These are phyloP conservation scores for Oostethus manadensis DNA, from an alignment of 2,113 vertebrate genomes.

Conservation along the genomic window DNA sequence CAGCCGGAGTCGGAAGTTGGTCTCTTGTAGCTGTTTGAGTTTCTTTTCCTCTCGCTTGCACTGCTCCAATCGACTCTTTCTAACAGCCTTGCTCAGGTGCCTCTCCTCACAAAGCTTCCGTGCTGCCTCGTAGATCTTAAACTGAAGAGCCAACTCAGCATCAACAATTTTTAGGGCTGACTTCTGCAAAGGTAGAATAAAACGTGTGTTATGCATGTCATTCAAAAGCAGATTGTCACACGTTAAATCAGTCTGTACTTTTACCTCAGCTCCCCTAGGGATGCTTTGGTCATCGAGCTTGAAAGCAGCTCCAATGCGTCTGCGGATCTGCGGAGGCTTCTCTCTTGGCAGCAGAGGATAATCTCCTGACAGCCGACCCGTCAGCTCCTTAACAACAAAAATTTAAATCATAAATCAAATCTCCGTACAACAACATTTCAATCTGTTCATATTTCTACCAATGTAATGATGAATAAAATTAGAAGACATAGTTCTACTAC, in stretches of 20 bases:
- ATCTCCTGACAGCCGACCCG: slow-evolving; percentile 77
- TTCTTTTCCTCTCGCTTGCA: slow-evolving; percentile 79
- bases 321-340: slow-evolving; percentile 78
- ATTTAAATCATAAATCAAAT: slow-evolving; percentile 19
- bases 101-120: slow-evolving; percentile 76
- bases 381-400: slow-evolving; percentile 77
- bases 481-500: slow-evolving; percentile 3
- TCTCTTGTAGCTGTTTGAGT: slow-evolving; percentile 76
- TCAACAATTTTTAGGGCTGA: slow-evolving; percentile 75
- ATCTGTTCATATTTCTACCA: slow-evolving; percentile 1
- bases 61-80: slow-evolving; percentile 73
- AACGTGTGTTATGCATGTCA: background rate
- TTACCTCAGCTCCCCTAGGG: slow-evolving; percentile 69
- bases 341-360: slow-evolving; percentile 83
- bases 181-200: slow-evolving; percentile 60
- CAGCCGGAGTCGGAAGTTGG: slow-evolving; percentile 69
- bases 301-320: slow-evolving; percentile 83
- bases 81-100: slow-evolving; percentile 74
- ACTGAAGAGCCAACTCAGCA: slow-evolving; percentile 80
- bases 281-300: slow-evolving; percentile 80
- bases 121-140: slow-evolving; percentile 82
- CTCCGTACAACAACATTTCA: background rate
- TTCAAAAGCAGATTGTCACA: background rate
- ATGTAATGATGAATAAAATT: background rate
- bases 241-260: background rate